These are phyloP conservation scores for Chelonus insularis DNA, from an alignment of 1,140 invertebrate genomes.

Conservation along the genomic window DNA sequence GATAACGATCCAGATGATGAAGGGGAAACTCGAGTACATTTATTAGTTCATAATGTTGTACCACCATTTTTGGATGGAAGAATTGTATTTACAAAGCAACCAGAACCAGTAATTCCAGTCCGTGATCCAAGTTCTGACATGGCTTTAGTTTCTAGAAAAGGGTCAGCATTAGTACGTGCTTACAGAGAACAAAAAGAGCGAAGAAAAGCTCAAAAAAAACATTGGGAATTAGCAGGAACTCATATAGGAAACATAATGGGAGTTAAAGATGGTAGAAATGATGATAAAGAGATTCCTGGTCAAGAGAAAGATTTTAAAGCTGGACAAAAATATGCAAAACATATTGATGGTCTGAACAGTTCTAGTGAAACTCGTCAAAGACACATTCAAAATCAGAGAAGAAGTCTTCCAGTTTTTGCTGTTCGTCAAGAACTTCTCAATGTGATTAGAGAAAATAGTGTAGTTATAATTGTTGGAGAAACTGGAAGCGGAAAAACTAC, in stretches of 20 bases:
- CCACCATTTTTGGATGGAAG: slow-evolving; percentile 97
- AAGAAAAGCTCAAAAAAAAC: slow-evolving; percentile 95
- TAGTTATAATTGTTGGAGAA: slow-evolving; percentile 97
- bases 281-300: slow-evolving; percentile 68
- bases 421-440: slow-evolving; percentile 91
- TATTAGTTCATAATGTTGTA: slow-evolving; percentile 97
- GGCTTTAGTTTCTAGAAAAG: slow-evolving; percentile 96
- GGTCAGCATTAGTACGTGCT: slow-evolving; percentile 84
- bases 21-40: slow-evolving; percentile 89
- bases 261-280: slow-evolving; percentile 74
- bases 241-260: slow-evolving; percentile 96
- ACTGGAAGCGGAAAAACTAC: slow-evolving; percentile 99
- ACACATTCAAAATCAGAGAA: slow-evolving; percentile 83
- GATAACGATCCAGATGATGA: slow-evolving; percentile 95
- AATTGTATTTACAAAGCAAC: slow-evolving; percentile 99
- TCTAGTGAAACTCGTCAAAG: slow-evolving; percentile 87
- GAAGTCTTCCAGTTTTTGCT: slow-evolving; percentile 95
- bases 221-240: slow-evolving; percentile 98
- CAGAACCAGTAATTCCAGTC: slow-evolving; percentile 71
- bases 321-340: slow-evolving; percentile 95
- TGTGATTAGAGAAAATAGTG: slow-evolving; percentile 92
- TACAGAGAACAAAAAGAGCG: slow-evolving; percentile 96
- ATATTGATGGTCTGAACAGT: slow-evolving; percentile 76
- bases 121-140: slow-evolving; percentile 97
- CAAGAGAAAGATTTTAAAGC: slow-evolving; percentile 75